Evolutionary conservation across 2,888 invertebrate genomes (phyloP).

Genomic region (Cyclophora punctaria): DNA sequence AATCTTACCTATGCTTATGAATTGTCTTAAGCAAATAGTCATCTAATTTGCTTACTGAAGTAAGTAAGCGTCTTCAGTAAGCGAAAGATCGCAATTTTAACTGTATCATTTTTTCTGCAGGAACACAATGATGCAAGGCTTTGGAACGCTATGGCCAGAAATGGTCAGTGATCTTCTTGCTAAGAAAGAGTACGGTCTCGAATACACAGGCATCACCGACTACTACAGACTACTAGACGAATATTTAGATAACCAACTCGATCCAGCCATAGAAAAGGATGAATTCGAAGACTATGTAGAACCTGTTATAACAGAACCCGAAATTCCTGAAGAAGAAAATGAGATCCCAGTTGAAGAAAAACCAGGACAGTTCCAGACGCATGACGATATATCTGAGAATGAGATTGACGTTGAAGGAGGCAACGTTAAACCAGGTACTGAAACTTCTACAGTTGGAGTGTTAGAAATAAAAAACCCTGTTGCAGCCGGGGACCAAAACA

Average conservation of each 20-base stretch:
- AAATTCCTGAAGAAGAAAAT: slow-evolving; percentile 29
- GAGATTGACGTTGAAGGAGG: slow-evolving; percentile 51
- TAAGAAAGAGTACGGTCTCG: slow-evolving; percentile 62
- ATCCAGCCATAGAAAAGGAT: slow-evolving; percentile 37
- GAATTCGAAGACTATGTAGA: slow-evolving; percentile 51
- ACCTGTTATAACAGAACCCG: slow-evolving; percentile 32
- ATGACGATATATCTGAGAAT: slow-evolving; percentile 37
- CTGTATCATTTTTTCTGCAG: slow-evolving; percentile 30
- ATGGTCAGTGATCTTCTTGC: slow-evolving; percentile 65
- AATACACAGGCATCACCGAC: slow-evolving; percentile 66
- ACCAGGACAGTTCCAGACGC: slow-evolving; percentile 18
- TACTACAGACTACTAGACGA: slow-evolving; percentile 73
- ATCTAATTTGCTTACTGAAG: too few relatives aligned
- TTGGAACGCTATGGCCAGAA: slow-evolving; percentile 59
- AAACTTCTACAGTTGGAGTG: slow-evolving; percentile 65
- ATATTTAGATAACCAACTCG: slow-evolving; percentile 68
- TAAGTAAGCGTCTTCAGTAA: not conserved
- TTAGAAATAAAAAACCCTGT: slow-evolving; percentile 62
- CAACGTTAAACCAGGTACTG: slow-evolving; percentile 41
- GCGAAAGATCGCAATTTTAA: not conserved
- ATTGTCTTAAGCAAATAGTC: too few relatives aligned
- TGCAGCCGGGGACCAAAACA: slow-evolving; percentile 41
- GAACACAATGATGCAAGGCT: slow-evolving; percentile 63
- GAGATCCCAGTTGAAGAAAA: slow-evolving; percentile 33
- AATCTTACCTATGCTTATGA: too few relatives aligned